Evolutionary conservation across 2,888 invertebrate genomes (phyloP).

Genomic region (Dynastes tityus): DNA sequence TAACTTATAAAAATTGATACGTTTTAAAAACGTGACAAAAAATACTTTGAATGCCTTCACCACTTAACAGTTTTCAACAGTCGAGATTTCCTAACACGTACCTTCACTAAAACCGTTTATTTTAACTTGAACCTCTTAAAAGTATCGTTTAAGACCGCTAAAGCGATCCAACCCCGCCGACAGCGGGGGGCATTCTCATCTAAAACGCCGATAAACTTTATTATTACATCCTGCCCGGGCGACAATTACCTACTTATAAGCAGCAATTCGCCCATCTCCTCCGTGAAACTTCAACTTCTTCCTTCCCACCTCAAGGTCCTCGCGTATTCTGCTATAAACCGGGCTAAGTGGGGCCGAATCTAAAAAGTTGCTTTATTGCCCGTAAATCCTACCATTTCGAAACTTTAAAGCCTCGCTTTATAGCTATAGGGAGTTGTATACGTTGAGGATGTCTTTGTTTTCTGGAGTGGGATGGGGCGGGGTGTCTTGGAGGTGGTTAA

Average conservation of each 20-base stretch:
- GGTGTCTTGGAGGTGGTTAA: no score
- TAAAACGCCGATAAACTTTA: conserved; percentile 2
- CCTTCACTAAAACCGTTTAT: no score
- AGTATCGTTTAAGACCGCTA: no score
- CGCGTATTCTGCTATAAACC: not conserved
- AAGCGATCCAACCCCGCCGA: not conserved
- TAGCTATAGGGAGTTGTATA: not conserved
- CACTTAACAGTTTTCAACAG: no score
- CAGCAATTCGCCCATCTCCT: not conserved
- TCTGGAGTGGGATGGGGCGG: no score
- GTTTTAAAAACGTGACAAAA: no score
- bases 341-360: conserved; percentile 15
- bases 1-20: no score
- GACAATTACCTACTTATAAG: conserved; percentile 1
- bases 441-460: not conserved
- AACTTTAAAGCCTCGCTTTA: conserved; percentile 34
- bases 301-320: not conserved
- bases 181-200: no score
- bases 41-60: no score
- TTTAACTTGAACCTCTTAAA: no score
- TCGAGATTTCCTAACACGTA: no score
- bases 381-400: conserved; percentile 28
- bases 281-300: not conserved
- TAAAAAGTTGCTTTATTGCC: conserved; percentile 32
- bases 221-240: not conserved